A percentile compares a stretch with the other conserved stretches of the same genome.
phyloP scores from a whole-genome alignment of 2,113 vertebrate species.

The Pelmatolapia mariae region DNA sequence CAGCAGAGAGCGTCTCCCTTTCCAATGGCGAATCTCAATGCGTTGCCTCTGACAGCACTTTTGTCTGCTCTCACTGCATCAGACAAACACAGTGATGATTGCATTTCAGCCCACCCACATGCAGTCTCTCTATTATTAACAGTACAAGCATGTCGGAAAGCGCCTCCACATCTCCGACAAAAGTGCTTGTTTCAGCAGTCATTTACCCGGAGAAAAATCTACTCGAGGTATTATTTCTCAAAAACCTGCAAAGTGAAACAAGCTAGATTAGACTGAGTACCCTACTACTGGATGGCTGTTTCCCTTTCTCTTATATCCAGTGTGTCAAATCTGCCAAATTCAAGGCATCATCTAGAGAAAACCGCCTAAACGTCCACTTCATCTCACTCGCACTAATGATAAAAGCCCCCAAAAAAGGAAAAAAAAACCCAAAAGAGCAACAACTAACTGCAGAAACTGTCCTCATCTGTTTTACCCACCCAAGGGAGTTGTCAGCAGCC shows the following conservation, averaged over 20 bases:
- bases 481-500: neutral
- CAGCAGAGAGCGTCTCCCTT: neutral
- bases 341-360: neutral
- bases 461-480: neutral
- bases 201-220: neutral
- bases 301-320: neutral
- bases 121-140: constrained; percentile 33
- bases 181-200: constrained; percentile 35
- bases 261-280: neutral
- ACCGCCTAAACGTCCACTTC: neutral
- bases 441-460: neutral
- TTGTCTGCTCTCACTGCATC: neutral
- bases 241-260: constrained; percentile 3
- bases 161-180: neutral
- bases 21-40: neutral
- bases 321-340: neutral
- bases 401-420: neutral
- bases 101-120: constrained; percentile 17
- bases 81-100: constrained; percentile 24
- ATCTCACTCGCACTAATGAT: neutral
- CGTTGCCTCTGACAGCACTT: constrained; percentile 17
- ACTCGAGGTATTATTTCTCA: neutral
- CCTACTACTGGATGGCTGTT: neutral
- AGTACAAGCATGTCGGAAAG: constrained; percentile 7
- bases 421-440: neutral